These are phyloP conservation scores for Anadara kagoshimensis DNA, from an alignment of 1,140 invertebrate species.

Conservation along the genomic window DNA sequence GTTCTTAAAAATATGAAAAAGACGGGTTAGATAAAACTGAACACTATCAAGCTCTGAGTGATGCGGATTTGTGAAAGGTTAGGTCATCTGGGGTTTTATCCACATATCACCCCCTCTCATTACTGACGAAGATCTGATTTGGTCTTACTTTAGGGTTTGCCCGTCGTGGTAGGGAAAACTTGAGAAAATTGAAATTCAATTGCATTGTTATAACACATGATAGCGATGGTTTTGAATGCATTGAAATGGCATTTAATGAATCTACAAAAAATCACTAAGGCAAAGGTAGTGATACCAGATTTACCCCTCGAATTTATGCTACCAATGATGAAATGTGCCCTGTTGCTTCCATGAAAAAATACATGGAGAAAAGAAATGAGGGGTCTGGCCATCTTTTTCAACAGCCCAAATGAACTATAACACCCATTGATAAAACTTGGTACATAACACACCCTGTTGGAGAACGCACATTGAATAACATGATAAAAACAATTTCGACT, in stretches of 20 bases:
- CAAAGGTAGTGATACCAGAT: background rate
- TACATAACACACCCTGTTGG: too few species aligned
- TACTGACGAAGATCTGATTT: conserved; percentile 25
- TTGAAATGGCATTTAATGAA: conserved; percentile 13
- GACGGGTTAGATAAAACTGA: conserved; percentile 15
- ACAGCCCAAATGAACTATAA: too few species aligned
- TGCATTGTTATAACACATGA: background rate
- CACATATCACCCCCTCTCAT: background rate
- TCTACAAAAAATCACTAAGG: conserved; percentile 10
- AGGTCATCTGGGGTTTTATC: background rate
- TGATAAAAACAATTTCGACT: too few species aligned
- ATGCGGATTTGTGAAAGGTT: conserved; percentile 6
- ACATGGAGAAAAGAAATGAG: too few species aligned
- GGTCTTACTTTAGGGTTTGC: conserved; percentile 26
- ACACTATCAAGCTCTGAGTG: conserved; percentile 17
- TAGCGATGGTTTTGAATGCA: background rate
- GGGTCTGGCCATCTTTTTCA: background rate
- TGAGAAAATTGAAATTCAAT: background rate
- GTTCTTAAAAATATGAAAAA: background rate
- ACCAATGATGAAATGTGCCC: conserved; percentile 7
- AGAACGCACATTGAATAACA: too few species aligned
- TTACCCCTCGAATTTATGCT: too few species aligned
- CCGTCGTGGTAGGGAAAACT: conserved; percentile 8
- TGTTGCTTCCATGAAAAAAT: background rate
- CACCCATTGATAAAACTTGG: too few species aligned